Evolutionary conservation across 2,797 vertebrate species (phyloP).

Genomic region (Eupleurogrammus muticus): DNA sequence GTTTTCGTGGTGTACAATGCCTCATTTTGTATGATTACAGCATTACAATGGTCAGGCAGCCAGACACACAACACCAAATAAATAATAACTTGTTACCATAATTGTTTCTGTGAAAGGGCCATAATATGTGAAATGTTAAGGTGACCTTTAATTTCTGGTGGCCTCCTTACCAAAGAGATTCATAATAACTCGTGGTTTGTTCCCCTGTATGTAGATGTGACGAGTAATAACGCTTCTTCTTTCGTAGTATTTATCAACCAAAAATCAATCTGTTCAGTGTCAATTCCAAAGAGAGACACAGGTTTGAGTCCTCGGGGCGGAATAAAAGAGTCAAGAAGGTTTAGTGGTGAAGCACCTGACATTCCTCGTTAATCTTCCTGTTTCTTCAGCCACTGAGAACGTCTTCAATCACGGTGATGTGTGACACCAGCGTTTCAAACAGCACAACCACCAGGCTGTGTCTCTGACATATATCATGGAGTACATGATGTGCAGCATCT

Average conservation of each 20-base stretch:
- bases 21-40: too few relatives aligned
- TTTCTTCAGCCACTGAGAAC: constrained; percentile 22
- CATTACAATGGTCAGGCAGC: neutral
- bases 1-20: too few relatives aligned
- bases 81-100: neutral
- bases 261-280: constrained; percentile 20
- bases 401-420: constrained; percentile 44
- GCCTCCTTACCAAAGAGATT: neutral
- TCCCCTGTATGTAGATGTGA: neutral
- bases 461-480: constrained; percentile 30
- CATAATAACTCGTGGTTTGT: too few relatives aligned
- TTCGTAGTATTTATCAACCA: neutral
- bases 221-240: neutral
- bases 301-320: neutral
- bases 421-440: constrained; percentile 17
- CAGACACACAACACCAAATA: neutral
- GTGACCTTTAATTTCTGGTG: neutral
- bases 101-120: neutral
- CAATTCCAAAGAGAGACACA: neutral
- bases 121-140: neutral
- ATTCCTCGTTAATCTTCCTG: constrained; percentile 38
- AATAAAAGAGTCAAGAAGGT: constrained; percentile 16
- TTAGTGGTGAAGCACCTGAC: constrained; percentile 18
- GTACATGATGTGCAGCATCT: constrained; percentile 15
- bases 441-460: constrained; percentile 16